These are phyloP conservation scores for Phocoena phocoena DNA, from an alignment of 2,113 vertebrate species.

Conservation along the genomic window DNA sequence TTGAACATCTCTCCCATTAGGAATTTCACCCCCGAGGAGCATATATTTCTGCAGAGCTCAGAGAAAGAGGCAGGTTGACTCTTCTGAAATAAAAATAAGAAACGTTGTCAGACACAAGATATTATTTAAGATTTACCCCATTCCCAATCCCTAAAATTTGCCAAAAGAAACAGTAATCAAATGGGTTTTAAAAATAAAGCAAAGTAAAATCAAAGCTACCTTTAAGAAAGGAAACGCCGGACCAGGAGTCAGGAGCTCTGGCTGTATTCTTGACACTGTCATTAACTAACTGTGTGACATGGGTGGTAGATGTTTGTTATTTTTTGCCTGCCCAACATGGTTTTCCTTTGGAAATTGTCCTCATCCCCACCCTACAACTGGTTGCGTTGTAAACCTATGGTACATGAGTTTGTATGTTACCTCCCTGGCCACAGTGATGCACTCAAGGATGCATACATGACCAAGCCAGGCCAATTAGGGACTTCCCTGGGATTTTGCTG, in stretches of 20 bases:
- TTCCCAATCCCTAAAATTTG: neutral
- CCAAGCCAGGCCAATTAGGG: neutral
- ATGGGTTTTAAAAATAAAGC: neutral
- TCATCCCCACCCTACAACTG: fast-evolving
- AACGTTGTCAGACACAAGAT: neutral
- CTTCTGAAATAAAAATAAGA: conserved; percentile 41
- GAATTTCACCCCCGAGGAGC: neutral
- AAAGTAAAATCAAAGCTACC: neutral
- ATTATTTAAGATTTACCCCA: neutral
- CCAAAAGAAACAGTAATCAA: neutral
- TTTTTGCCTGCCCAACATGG: neutral
- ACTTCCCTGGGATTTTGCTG: neutral
- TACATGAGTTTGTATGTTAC: neutral
- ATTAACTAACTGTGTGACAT: neutral
- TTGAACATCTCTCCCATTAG: neutral
- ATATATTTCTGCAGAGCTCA: neutral
- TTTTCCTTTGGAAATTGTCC: neutral
- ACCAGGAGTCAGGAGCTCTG: neutral
- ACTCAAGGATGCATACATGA: neutral
- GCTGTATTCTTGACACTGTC: neutral
- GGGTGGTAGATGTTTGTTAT: neutral
- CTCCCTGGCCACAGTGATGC: neutral
- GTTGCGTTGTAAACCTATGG: neutral
- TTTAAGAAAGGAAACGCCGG: neutral
- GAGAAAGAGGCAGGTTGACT: neutral